Evolutionary conservation across 2,113 vertebrate genomes (phyloP), one percentile per base, ranked within the genome.

Genomic region (Anolis carolinensis): DNA sequence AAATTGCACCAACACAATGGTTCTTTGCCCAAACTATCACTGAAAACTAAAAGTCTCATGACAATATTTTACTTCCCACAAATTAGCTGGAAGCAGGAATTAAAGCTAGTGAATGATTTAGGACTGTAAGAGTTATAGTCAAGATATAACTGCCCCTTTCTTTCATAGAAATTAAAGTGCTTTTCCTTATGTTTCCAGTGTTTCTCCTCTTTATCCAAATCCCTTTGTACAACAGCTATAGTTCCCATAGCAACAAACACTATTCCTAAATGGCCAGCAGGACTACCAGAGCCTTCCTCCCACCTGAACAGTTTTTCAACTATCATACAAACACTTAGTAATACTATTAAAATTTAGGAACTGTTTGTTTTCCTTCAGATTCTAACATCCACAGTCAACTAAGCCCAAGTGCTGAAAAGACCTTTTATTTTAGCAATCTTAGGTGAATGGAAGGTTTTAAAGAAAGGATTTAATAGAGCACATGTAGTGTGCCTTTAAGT

Each of bases 21-120:
- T 96, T 93, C 95, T 95, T 96, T 97, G 96, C 95, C 96, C 97
- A 94, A 97, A 97, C 97, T 95, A 96, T 92, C 95, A 94, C 87
- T 94, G 94, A 96, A 44, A 96, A 97, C 97, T 95, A 96, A 96
- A 91, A 95, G 91, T 94, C 96, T 94, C 95, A 93, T 62, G 87
- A 94, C 92, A 97, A 95, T 95, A 95, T 96, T 97, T 97, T 94
- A 94, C 93, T 96, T 92, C 94, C 73, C 78, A 63, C 89, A 94
- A 96, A 97, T 96, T 97, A 96, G 97, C 90, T 96, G 88, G 91
- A 96, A 94, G 90, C 86, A 92, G 84, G 82, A 93, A 96, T 96
- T 96, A 96, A 95, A 95, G 96, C 90, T 91, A 93, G 90, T 27
- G 16, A 94, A 89, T 82, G 87, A 80, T 86, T 87, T 83, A 92